Evolutionary conservation across 2,888 invertebrate genomes (phyloP).

Genomic region (Philaethria dido): DNA sequence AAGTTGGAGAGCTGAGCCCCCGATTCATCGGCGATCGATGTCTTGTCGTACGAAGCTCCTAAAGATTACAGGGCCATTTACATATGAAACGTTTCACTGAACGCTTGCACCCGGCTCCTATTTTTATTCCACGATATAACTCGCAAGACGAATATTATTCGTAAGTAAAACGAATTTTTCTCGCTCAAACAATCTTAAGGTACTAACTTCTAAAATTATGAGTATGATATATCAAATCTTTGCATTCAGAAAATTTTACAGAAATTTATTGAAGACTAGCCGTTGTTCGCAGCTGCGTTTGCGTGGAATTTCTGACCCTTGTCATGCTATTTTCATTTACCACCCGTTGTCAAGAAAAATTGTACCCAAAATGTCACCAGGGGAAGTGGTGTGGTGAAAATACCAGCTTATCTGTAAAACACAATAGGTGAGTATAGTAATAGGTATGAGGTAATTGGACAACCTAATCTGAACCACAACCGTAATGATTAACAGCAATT

Average conservation of each 20-base stretch:
- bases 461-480: no score
- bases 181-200: constrained; percentile 36
- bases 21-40: constrained; percentile 71
- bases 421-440: no score
- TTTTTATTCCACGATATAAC: constrained; percentile 54
- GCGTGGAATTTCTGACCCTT: neutral
- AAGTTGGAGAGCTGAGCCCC: constrained; percentile 63
- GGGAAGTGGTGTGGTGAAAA: no score
- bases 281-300: neutral
- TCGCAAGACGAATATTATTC: constrained; percentile 31
- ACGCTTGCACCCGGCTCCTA: constrained; percentile 69
- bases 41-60: constrained; percentile 62
- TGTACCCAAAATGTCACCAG: no score
- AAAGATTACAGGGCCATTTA: constrained; percentile 78
- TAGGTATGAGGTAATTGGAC: no score
- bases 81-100: constrained; percentile 79
- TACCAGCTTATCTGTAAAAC: no score
- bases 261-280: constrained; percentile 25
- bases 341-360: no score
- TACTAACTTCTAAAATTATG: constrained; percentile 34
- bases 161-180: constrained; percentile 34
- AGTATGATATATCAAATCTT: constrained; percentile 32
- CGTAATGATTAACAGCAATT: no score
- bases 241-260: constrained; percentile 23
- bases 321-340: no score